Percentiles rank a stretch among this genome's conserved stretches.
phyloP scores from a whole-genome alignment of 2,113 vertebrate species.

The Delphinapterus leucas region DNA sequence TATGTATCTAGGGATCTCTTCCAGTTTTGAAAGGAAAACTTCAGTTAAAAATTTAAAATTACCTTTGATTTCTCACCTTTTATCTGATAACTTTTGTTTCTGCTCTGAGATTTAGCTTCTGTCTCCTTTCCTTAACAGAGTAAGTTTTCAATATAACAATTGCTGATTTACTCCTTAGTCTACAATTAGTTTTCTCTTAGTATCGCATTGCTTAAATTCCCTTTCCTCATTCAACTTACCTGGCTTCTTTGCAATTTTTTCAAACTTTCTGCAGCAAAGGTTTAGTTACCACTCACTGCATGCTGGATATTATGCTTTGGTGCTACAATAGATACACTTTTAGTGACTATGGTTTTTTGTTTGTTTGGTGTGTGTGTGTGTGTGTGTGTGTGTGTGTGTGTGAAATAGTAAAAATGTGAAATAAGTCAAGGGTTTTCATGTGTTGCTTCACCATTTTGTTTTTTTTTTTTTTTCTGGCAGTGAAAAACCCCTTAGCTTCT shows the following conservation, averaged over 20 bases:
- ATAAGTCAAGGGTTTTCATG: not conserved
- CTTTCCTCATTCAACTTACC: not conserved
- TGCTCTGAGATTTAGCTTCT: not conserved
- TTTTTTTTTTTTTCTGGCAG: not conserved
- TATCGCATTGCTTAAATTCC: not conserved
- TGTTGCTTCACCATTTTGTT: not conserved
- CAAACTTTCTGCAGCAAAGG: not conserved
- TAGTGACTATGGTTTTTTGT: not conserved
- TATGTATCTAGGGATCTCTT: not conserved
- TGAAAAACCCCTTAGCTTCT: not conserved
- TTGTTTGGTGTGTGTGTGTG: not conserved
- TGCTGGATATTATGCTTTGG: not conserved
- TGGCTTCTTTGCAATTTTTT: not conserved
- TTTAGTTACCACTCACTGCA: not conserved
- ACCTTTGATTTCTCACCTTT: not conserved
- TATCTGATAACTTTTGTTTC: not conserved
- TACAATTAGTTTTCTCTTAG: not conserved
- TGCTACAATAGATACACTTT: not conserved
- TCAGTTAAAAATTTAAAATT: not conserved
- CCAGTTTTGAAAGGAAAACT: not conserved
- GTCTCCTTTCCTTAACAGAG: not conserved
- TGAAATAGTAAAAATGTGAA: not conserved
- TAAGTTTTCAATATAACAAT: not conserved
- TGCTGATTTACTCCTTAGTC: not conserved
- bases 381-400: too few relatives aligned